phyloP scores from a whole-genome alignment of 2,888 invertebrate species.

The Julus scanicus region DNA sequence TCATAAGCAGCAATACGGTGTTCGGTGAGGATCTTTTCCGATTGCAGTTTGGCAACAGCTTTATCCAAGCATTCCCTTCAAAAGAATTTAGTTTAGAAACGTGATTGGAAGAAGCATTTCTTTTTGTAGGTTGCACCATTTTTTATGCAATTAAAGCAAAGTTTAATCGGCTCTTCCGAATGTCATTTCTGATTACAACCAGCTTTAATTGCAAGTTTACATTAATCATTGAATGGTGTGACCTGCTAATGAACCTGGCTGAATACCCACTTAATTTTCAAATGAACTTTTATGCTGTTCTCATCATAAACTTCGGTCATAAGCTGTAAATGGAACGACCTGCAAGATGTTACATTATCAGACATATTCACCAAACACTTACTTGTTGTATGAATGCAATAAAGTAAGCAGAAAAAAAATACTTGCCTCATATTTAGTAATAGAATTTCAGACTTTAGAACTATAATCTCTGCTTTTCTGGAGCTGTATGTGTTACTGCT shows the following conservation, averaged over 20 bases:
- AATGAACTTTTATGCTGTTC: neutral
- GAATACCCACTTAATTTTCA: neutral
- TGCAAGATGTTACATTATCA: neutral
- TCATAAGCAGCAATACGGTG: constrained; percentile 1
- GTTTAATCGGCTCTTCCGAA: neutral
- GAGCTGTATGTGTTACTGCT: neutral
- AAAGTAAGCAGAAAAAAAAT: neutral
- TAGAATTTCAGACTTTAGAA: neutral
- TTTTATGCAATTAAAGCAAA: neutral
- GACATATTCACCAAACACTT: neutral
- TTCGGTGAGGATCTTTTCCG: constrained; percentile 18
- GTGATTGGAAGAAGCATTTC: neutral
- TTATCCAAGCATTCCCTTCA: constrained; percentile 33
- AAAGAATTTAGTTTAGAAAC: neutral
- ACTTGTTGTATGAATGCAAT: neutral
- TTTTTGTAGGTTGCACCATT: neutral
- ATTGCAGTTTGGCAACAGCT: neutral
- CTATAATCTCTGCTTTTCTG: neutral
- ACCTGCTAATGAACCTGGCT: neutral
- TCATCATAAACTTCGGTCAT: constrained; percentile 1
- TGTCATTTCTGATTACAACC: no score
- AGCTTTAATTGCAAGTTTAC: no score
- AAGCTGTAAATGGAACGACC: neutral
- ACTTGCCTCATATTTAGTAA: constrained; percentile 20
- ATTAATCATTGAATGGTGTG: no score